These are phyloP conservation scores for Drosophila pseudoobscura DNA, from an alignment of 1,140 invertebrate species.

Conservation along the genomic window DNA sequence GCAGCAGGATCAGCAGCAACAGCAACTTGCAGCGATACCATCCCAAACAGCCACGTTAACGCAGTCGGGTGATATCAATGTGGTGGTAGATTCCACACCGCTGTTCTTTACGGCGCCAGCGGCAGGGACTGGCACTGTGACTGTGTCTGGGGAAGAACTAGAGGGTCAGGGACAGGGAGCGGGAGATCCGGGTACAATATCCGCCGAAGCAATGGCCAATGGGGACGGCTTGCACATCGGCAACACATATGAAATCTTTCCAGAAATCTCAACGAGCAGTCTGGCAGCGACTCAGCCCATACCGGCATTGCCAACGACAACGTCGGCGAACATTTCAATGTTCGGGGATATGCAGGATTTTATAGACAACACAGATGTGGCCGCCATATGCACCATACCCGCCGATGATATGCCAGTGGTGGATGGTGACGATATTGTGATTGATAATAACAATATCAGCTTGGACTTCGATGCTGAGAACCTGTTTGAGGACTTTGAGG, in stretches of 20 bases:
- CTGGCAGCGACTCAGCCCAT: conserved; percentile 12
- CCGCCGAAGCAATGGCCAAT: not conserved
- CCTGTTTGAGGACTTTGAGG: conserved; percentile 75
- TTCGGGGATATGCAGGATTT: conserved; percentile 75
- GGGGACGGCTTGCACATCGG: not conserved
- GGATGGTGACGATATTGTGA: conserved; percentile 71
- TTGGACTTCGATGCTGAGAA: conserved; percentile 76
- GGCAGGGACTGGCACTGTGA: not conserved
- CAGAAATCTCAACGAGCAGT: conserved; percentile 22
- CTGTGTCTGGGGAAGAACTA: not conserved
- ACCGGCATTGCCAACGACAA: conserved; percentile 12
- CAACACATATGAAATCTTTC: conserved; percentile 43
- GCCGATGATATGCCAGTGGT: conserved; percentile 71
- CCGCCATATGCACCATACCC: conserved; percentile 69
- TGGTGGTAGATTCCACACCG: conserved; percentile 59
- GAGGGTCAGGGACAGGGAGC: not conserved
- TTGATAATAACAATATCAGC: conserved; percentile 75
- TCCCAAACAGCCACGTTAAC: conserved; percentile 39
- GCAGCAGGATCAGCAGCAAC: conserved; percentile 13
- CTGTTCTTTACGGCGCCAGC: conserved; percentile 50
- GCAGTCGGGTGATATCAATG: conserved; percentile 44
- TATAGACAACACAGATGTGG: conserved; percentile 69
- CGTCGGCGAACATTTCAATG: conserved; percentile 31
- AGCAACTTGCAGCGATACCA: conserved; percentile 8
- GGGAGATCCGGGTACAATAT: not conserved